Percentiles rank a stretch among this genome's conserved stretches.
Conservation (phyloP, 2,113 vertebrate species). For the Cichladusa arquata region DNA sequence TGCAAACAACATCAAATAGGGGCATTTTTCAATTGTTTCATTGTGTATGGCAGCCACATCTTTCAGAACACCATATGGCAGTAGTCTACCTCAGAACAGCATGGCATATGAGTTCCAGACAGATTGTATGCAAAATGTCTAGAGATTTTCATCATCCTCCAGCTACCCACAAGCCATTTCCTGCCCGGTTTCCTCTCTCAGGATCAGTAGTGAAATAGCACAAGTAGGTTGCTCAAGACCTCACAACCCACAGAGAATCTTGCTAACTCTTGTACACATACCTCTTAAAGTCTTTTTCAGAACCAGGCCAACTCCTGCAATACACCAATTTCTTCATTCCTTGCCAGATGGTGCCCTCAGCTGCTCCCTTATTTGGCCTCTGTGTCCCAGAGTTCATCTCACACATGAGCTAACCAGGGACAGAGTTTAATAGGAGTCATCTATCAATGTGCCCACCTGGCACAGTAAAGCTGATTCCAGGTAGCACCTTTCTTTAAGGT, state of each 20-base stretch:
- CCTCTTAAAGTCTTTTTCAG: not conserved
- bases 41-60: not conserved
- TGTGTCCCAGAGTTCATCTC: not conserved
- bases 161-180: not conserved
- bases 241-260: not conserved
- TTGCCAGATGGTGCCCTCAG: not conserved
- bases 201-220: not conserved
- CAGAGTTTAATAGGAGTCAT: not conserved
- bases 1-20: not conserved
- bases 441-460: not conserved
- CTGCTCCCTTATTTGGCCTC: not conserved
- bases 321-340: not conserved
- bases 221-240: not conserved
- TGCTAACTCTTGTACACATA: not conserved
- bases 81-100: not conserved
- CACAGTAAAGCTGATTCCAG: not conserved
- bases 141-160: not conserved
- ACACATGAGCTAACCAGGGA: not conserved
- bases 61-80: not conserved
- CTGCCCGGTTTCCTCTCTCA: not conserved
- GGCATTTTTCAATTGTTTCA: not conserved
- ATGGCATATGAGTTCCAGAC: not conserved
- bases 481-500: not conserved
- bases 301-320: not conserved
- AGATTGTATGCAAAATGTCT: not conserved